Conservation (phyloP, 1,140 invertebrate species). For the Bombus cullumanus region DNA sequence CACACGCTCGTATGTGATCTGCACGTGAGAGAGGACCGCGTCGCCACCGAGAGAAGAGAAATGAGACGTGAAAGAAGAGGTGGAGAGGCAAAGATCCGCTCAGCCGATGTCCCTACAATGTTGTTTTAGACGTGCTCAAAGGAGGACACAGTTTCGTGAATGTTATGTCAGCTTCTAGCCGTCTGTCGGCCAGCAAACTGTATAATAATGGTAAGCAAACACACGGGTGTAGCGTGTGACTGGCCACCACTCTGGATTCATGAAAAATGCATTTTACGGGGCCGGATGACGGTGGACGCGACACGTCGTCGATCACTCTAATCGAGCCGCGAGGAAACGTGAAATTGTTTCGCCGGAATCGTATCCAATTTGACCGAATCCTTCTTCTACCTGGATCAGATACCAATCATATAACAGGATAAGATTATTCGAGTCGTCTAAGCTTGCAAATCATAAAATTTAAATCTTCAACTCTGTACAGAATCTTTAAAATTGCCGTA, state of each 20-base stretch:
- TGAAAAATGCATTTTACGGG: conserved; percentile 51
- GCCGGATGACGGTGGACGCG: conserved; percentile 9
- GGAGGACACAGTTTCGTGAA: conserved; percentile 50
- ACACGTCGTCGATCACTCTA: conserved; percentile 53
- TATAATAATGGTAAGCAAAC: conserved; percentile 68
- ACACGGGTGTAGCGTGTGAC: conserved; percentile 40
- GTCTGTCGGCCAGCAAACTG: conserved; percentile 41
- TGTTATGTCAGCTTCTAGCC: conserved; percentile 58
- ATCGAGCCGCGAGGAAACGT: conserved; percentile 45
- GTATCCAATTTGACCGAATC: too few relatives aligned
- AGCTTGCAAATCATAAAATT: too few relatives aligned
- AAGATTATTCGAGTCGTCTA: too few relatives aligned
- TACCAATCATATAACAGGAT: too few relatives aligned
- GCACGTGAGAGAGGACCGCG: background rate
- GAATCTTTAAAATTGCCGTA: too few relatives aligned
- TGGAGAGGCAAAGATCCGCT: conserved; percentile 30
- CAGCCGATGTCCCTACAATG: conserved; percentile 54
- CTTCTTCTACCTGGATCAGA: background rate
- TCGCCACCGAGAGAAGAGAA: conserved; percentile 24
- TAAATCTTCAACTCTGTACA: too few relatives aligned
- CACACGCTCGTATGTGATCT: background rate
- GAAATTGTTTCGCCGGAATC: conserved; percentile 30
- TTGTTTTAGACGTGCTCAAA: conserved; percentile 63
- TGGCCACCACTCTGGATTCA: conserved; percentile 16
- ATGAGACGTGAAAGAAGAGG: conserved; percentile 61